Evolutionary conservation across 2,797 vertebrate species (phyloP), one percentile per base, ranked within the genome.

Genomic region (Adrianichthys oophorus): DNA sequence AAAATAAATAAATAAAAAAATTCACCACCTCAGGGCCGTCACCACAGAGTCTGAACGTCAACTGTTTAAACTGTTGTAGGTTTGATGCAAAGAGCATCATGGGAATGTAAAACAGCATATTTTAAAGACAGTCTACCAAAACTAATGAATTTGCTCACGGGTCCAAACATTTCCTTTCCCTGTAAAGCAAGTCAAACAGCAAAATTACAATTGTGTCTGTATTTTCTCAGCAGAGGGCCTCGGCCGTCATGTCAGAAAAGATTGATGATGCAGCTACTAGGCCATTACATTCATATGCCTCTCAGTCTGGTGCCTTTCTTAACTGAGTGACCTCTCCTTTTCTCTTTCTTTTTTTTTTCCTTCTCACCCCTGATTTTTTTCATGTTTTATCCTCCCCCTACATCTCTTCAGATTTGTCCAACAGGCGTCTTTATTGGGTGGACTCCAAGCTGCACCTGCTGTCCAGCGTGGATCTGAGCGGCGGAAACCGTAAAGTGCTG

Each of bases 391-490:
- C 29, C 59, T 15, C 26, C 48, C 12, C 13, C 40, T 65, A 48
- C 56, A 10, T 62, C 37, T 59, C 62, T 26, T 65, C 89, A 99
- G 98, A 99, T 89, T 86, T 99, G 87, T 92, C 95, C 80, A 96
- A 91, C 89, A 93, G 94, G 74, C 95, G 96, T 79, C 89, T 99
- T n/a, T 99, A 99, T 83, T 99, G 98, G 98, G 96, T 99, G 50
- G 98, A 99, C 87, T 98, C 98, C 70, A 99, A 99, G 87, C 86
- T 98, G 76, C 97, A 99, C 86, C 89, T 95, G 41, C 94, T 99
- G 60, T 98, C 97, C 77, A 98, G 96, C 54, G 93, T 98, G 72
- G 97, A 98, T 88, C 91, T 98, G 78, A 97, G 85, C 0, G 98
- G 97, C 18, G 90, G 92, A 86, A 96, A 96, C 85, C 94, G 97